Conservation (phyloP, 2,888 invertebrate genomes). For the Rhynchonema sp. region DNA sequence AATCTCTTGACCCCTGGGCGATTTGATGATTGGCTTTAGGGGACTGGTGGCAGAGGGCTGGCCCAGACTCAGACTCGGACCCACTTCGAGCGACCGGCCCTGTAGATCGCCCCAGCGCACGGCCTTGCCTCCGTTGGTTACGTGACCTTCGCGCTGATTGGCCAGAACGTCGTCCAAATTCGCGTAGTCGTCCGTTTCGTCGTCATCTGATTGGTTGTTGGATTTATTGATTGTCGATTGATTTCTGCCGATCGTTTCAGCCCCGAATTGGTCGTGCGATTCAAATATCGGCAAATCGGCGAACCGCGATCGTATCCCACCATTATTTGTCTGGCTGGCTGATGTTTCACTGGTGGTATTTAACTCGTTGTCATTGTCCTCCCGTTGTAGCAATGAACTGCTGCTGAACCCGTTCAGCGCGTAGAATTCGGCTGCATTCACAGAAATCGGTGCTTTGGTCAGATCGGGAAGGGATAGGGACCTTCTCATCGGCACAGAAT, state of each 20-base stretch:
- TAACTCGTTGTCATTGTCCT: no score
- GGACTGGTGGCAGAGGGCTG: neutral
- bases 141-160: neutral
- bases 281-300: neutral
- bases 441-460: neutral
- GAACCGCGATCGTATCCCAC: no score
- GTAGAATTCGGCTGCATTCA: neutral
- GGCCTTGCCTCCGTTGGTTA: no score
- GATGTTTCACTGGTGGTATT: no score
- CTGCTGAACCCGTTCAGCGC: neutral
- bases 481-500: neutral
- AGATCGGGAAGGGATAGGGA: neutral
- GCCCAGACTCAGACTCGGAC: neutral
- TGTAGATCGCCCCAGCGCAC: neutral
- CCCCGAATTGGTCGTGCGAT: neutral
- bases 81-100: neutral
- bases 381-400: no score
- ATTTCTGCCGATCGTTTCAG: no score
- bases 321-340: no score
- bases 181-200: neutral
- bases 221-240: neutral
- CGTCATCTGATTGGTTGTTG: neutral
- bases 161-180: neutral
- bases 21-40: neutral
- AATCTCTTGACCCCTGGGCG: no score